Percentiles rank a stretch among this genome's conserved stretches.
These are phyloP conservation scores for Sus cebifrons DNA, from an alignment of 2,797 vertebrate genomes.

Conservation along the genomic window DNA sequence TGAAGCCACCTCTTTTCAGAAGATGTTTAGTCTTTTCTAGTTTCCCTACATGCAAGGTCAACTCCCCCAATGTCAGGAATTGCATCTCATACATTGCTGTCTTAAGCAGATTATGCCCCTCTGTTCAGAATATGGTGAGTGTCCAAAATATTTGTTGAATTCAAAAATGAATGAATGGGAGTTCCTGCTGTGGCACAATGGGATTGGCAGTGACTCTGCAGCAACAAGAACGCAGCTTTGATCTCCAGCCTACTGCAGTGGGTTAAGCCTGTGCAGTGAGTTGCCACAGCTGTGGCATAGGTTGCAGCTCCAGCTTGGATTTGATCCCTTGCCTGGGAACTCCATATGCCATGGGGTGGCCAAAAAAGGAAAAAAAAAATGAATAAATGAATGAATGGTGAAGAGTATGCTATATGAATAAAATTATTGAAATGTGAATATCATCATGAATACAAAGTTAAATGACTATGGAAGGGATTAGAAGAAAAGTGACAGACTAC, in stretches of 20 bases:
- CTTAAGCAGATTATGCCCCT: background rate
- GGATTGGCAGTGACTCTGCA: too few relatives aligned
- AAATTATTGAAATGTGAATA: conserved; percentile 12
- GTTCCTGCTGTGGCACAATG: too few relatives aligned
- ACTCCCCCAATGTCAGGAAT: background rate
- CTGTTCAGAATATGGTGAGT: background rate
- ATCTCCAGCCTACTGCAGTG: too few relatives aligned
- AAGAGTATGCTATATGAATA: background rate
- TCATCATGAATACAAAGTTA: background rate
- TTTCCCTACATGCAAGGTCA: background rate
- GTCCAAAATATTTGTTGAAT: background rate
- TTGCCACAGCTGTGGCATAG: too few relatives aligned
- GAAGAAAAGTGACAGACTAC: background rate
- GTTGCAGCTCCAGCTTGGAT: too few relatives aligned
- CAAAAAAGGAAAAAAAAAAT: background rate
- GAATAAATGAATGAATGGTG: background rate
- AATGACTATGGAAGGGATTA: background rate
- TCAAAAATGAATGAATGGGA: background rate
- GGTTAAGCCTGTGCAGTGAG: too few relatives aligned
- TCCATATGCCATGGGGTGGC: too few relatives aligned
- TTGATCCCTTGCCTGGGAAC: too few relatives aligned
- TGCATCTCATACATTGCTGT: background rate
- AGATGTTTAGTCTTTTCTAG: background rate
- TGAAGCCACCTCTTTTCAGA: background rate
- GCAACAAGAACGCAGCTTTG: too few relatives aligned